These are phyloP conservation scores for Labeo catla DNA, from an alignment of 2,113 vertebrate genomes.

Conservation along the genomic window DNA sequence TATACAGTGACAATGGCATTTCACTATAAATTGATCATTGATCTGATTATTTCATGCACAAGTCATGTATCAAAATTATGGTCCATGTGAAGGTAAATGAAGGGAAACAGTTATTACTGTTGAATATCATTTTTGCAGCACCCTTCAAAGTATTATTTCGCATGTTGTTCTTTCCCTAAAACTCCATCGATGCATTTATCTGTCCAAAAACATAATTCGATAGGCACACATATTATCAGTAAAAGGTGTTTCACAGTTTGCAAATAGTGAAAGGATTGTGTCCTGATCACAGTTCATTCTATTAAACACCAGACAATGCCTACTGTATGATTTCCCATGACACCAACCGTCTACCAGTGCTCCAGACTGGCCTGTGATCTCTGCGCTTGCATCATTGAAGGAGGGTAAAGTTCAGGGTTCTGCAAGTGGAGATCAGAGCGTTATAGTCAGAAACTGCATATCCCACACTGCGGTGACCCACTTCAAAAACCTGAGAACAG, in stretches of 20 bases:
- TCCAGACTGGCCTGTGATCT: constrained; percentile 22
- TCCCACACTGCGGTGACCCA: constrained; percentile 67
- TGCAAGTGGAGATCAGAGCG: constrained; percentile 28
- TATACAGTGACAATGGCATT: background rate
- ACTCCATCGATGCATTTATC: background rate
- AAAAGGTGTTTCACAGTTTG: constrained; percentile 12
- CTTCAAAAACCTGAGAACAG: constrained; percentile 57
- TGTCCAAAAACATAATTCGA: constrained; percentile 12
- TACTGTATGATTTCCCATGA: constrained; percentile 15
- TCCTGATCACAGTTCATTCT: constrained; percentile 16
- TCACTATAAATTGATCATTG: background rate
- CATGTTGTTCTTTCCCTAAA: constrained; percentile 1
- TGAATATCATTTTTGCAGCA: constrained; percentile 11
- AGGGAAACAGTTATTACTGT: constrained; percentile 2
- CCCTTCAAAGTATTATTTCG: constrained; percentile 15
- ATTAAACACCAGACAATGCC: constrained; percentile 32
- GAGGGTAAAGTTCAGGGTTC: constrained; percentile 41
- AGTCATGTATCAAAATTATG: constrained; percentile 24
- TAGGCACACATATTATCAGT: background rate
- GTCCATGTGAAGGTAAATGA: background rate
- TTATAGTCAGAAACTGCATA: constrained; percentile 62
- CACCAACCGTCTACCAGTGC: constrained; percentile 28
- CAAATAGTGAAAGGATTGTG: constrained; percentile 10
- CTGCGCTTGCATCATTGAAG: constrained; percentile 21
- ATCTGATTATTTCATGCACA: background rate